These are phyloP conservation scores for Harpagoxenus sublaevis DNA, from an alignment of 2,888 invertebrate species.

Conservation along the genomic window DNA sequence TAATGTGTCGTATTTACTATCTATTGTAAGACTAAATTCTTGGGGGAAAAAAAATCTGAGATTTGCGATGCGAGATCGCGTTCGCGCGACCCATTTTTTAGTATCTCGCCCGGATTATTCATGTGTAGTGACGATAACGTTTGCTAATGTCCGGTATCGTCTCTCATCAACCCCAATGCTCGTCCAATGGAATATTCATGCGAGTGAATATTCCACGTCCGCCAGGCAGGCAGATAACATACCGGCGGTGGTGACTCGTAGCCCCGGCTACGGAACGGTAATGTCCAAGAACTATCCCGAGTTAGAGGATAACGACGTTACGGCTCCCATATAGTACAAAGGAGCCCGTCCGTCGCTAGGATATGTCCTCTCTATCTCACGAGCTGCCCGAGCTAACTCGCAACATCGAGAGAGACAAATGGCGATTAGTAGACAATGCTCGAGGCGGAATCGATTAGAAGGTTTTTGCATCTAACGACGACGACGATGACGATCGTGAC, in stretches of 20 bases:
- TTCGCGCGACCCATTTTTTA: conserved; percentile 2
- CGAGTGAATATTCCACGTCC: conserved; percentile 48
- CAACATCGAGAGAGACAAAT: conserved; percentile 33
- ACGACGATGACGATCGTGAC: conserved; percentile 9
- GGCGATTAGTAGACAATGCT: conserved; percentile 47
- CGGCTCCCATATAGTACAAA: conserved; percentile 36
- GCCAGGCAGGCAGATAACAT: conserved; percentile 45
- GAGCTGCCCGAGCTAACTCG: conserved; percentile 30
- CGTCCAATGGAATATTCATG: conserved; percentile 56
- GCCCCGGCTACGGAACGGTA: conserved; percentile 27
- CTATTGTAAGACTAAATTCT: neutral
- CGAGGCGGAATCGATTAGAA: conserved; percentile 43
- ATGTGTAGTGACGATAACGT: conserved; percentile 25
- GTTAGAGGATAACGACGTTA: conserved; percentile 54
- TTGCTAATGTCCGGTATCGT: conserved; percentile 46
- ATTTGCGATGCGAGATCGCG: neutral
- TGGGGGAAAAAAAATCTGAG: neutral
- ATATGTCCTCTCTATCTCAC: conserved; percentile 38
- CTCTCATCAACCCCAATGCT: conserved; percentile 48
- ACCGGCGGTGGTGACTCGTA: conserved; percentile 35
- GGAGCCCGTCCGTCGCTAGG: conserved; percentile 29
- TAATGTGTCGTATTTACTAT: neutral
- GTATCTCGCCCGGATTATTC: conserved; percentile 24
- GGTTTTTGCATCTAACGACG: conserved; percentile 23
- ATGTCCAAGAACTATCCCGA: conserved; percentile 50